Evolutionary conservation across 2,888 invertebrate species (phyloP).

Genomic region (Pristionchus fissidentatus): DNA sequence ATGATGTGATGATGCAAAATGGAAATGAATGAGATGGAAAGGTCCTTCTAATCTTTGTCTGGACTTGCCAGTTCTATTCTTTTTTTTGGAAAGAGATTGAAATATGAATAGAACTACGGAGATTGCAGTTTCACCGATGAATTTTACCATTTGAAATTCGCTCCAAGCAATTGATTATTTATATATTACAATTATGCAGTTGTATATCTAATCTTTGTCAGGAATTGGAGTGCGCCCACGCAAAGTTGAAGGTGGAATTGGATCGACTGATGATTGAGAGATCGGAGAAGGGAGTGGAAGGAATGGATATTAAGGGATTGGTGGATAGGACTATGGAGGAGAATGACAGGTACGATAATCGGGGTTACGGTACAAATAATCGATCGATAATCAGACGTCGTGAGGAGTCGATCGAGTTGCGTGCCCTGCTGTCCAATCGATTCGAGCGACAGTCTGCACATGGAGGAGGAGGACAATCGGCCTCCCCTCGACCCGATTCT

Average conservation of each 20-base stretch:
- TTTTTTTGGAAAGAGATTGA: not conserved
- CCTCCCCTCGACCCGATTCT: slow-evolving; percentile 66
- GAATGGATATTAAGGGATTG: slow-evolving; percentile 54
- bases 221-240: slow-evolving; percentile 60
- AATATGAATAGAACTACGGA: not conserved
- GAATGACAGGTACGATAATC: slow-evolving; percentile 59
- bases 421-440: slow-evolving; percentile 63
- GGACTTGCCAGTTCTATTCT: not conserved
- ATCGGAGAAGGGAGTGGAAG: slow-evolving; percentile 47
- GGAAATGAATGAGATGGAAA: not conserved
- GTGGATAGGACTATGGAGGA: slow-evolving; percentile 65
- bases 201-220: slow-evolving; percentile 47
- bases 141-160: too few relatives aligned
- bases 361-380: not conserved
- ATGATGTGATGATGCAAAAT: not conserved
- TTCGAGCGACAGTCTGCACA: slow-evolving; percentile 63
- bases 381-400: slow-evolving; percentile 53
- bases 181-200: not conserved
- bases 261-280: slow-evolving; percentile 56
- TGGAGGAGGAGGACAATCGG: slow-evolving; percentile 45
- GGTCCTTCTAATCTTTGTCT: not conserved
- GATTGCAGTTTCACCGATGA: too few relatives aligned
- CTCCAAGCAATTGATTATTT: not conserved
- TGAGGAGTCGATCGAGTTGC: slow-evolving; percentile 64
- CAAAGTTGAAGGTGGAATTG: slow-evolving; percentile 58